Evolutionary conservation across 2,888 invertebrate species (phyloP).

Genomic region (Rosalia funebris): DNA sequence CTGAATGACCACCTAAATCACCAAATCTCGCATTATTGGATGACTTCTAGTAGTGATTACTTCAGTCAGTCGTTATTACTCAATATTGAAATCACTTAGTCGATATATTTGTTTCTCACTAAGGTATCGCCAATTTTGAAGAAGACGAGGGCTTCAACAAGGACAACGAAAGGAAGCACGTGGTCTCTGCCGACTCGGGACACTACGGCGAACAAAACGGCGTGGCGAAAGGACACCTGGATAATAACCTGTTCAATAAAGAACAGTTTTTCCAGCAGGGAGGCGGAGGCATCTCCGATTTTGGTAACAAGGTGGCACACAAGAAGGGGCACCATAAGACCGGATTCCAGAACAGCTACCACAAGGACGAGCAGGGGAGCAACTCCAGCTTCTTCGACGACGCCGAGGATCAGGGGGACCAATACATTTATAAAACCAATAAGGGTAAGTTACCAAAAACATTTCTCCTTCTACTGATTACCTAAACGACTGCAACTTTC

Average conservation of each 20-base stretch:
- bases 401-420: slow-evolving; percentile 64
- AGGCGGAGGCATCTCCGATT: slow-evolving; percentile 52
- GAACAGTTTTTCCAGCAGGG: slow-evolving; percentile 55
- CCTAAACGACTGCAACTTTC: no score
- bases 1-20: no score
- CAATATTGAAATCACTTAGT: no score
- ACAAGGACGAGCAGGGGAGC: slow-evolving; percentile 76
- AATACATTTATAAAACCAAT: slow-evolving; percentile 56
- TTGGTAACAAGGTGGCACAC: slow-evolving; percentile 63
- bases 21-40: no score
- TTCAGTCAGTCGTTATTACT: no score
- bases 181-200: slow-evolving; percentile 54
- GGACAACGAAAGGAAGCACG: slow-evolving; percentile 53
- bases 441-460: no score
- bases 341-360: slow-evolving; percentile 76
- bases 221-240: slow-evolving; percentile 54
- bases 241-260: slow-evolving; percentile 53
- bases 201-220: slow-evolving; percentile 53
- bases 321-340: slow-evolving; percentile 77
- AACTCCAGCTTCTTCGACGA: slow-evolving; percentile 78
- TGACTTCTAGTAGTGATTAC: no score
- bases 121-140: slow-evolving; percentile 55
- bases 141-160: slow-evolving; percentile 58
- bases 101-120: no score
- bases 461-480: no score